A percentile compares a stretch with the other conserved stretches of the same genome.
Evolutionary conservation across 2,888 invertebrate species (phyloP).

Genomic region (Athetis lepigone): DNA sequence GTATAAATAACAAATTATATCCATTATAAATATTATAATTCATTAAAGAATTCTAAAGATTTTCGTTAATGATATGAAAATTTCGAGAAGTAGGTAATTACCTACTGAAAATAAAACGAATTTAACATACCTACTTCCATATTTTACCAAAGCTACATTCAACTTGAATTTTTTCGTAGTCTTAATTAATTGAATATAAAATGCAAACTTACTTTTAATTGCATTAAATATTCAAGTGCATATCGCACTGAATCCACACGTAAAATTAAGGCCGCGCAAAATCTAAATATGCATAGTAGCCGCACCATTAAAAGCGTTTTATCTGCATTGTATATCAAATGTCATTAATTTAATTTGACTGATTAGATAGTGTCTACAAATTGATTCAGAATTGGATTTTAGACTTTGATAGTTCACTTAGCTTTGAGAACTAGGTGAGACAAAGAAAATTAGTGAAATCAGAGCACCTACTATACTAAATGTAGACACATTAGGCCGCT

Average conservation of each 20-base stretch:
- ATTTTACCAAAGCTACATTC: background rate
- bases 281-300: constrained; percentile 21
- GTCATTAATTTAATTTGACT: constrained; percentile 37
- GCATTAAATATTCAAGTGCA: constrained; percentile 53
- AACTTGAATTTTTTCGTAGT: background rate
- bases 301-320: constrained; percentile 38
- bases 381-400: constrained; percentile 1
- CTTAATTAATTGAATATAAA: constrained; percentile 36
- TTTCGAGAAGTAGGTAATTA: background rate
- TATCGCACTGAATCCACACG: constrained; percentile 47
- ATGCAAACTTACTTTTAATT: constrained; percentile 53
- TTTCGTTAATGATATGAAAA: background rate
- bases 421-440: background rate
- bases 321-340: constrained; percentile 42
- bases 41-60: constrained; percentile 5
- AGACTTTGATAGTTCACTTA: constrained; percentile 8
- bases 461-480: background rate
- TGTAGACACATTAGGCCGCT: too few relatives aligned
- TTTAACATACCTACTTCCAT: background rate
- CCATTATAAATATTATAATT: background rate
- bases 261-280: constrained; percentile 19
- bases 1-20: too few relatives aligned
- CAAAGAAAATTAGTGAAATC: background rate
- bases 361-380: constrained; percentile 21
- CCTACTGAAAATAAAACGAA: background rate